Evolutionary conservation across 1,140 invertebrate species (phyloP).

Genomic region (Drosophila subobscura): DNA sequence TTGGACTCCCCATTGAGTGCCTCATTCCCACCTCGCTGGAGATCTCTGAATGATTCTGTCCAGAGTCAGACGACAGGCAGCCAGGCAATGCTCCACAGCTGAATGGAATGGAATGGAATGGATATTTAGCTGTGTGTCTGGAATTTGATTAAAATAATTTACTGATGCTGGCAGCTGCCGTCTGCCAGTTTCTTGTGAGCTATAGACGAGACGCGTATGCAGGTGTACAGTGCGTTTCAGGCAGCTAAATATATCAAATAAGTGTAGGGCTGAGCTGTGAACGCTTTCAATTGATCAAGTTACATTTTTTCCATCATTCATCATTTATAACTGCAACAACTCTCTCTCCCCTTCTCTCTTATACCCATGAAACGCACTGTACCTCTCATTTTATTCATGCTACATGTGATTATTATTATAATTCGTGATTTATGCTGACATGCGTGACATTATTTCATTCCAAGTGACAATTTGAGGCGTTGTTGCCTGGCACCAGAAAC

Average conservation of each 20-base stretch:
- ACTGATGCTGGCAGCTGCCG: slow-evolving; percentile 29
- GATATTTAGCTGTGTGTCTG: slow-evolving; percentile 56
- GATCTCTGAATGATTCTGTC: no score
- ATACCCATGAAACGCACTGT: no score
- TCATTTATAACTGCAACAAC: no score
- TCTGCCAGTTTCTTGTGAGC: no score
- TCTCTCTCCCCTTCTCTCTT: no score
- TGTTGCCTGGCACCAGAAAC: slow-evolving; percentile 20
- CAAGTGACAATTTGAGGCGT: slow-evolving; percentile 53
- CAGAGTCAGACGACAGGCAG: slow-evolving; percentile 4
- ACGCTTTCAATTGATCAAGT: no score
- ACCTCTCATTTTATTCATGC: slow-evolving; percentile 35
- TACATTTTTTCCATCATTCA: no score
- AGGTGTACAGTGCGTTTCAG: no score
- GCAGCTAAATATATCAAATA: no score
- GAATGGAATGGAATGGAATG: slow-evolving; percentile 30
- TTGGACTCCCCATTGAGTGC: no score
- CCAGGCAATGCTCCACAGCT: slow-evolving; percentile 14
- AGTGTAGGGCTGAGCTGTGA: no score
- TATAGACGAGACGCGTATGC: no score
- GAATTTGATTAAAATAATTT: slow-evolving; percentile 69
- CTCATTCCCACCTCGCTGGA: not conserved
- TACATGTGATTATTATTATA: slow-evolving; percentile 37
- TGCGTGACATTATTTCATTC: slow-evolving; percentile 63
- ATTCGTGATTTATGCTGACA: slow-evolving; percentile 52